phyloP scores from a whole-genome alignment of 2,797 vertebrate species.

The Tenualosa thibaudeaui region DNA sequence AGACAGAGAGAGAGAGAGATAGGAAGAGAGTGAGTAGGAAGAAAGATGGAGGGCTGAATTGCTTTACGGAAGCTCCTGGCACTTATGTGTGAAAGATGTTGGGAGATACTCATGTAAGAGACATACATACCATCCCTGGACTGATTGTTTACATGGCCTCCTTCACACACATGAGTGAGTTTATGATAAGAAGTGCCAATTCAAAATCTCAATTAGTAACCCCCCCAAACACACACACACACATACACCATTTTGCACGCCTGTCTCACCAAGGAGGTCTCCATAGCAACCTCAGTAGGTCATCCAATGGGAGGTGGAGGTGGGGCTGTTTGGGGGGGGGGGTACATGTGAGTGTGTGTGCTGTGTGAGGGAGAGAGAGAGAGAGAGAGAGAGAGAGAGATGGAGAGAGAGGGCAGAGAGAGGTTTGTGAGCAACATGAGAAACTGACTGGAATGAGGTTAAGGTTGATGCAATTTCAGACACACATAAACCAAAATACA shows the following conservation, averaged over 20 bases:
- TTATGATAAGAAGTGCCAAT: constrained; percentile 49
- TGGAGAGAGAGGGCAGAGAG: neutral
- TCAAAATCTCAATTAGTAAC: constrained; percentile 57
- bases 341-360: neutral
- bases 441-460: constrained; percentile 55
- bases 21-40: neutral
- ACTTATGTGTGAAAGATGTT: neutral
- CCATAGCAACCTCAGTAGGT: constrained; percentile 83
- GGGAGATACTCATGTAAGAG: neutral
- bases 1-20: neutral
- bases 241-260: constrained; percentile 68
- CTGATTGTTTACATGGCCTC: neutral
- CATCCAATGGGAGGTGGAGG: constrained; percentile 78
- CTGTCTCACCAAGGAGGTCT: constrained; percentile 71
- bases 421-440: constrained; percentile 44
- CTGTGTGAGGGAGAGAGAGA: constrained; percentile 25
- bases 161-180: constrained; percentile 27
- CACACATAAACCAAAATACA: neutral
- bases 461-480: constrained; percentile 53
- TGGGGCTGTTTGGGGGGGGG: constrained; percentile 62
- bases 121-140: neutral
- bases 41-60: neutral
- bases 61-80: neutral
- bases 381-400: neutral
- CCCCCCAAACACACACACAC: constrained; percentile 38